These are phyloP conservation scores for Himalopsyche tibetana DNA, from an alignment of 2,888 invertebrate genomes.

Conservation along the genomic window DNA sequence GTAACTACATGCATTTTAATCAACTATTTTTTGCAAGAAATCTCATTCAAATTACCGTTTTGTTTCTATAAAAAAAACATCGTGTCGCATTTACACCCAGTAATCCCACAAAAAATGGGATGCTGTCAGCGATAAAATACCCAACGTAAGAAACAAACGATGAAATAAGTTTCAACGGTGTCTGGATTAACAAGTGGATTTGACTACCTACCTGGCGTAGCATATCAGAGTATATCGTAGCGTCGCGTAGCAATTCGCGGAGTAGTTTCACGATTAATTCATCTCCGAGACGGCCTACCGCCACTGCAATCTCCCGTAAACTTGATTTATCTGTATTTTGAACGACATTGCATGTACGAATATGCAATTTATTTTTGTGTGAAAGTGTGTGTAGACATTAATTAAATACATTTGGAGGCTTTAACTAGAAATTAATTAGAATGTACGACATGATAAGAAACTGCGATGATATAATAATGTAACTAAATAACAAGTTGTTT, in stretches of 20 bases:
- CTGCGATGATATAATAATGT: no score
- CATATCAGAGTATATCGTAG: constrained; percentile 34
- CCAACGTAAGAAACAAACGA: constrained; percentile 44
- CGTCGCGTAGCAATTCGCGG: constrained; percentile 41
- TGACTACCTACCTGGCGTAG: constrained; percentile 53
- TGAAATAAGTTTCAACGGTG: constrained; percentile 53
- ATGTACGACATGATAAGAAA: no score
- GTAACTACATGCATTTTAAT: no score
- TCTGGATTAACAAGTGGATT: constrained; percentile 62
- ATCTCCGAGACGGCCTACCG: constrained; percentile 50
- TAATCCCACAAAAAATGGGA: constrained; percentile 50
- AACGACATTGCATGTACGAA: neutral
- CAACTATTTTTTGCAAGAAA: no score
- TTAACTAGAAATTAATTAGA: neutral
- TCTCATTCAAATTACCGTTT: no score
- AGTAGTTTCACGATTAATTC: constrained; percentile 59
- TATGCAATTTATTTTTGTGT: neutral
- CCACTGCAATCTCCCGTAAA: constrained; percentile 39
- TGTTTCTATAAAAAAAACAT: neutral
- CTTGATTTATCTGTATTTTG: neutral
- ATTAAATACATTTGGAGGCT: neutral
- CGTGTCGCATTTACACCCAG: constrained; percentile 10
- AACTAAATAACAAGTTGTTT: no score
- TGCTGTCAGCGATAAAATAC: constrained; percentile 24
- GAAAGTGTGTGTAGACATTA: neutral